Percentiles rank a stretch among this genome's conserved stretches.
Evolutionary conservation across 1,140 invertebrate genomes (phyloP).

Genomic region (Aphelenchoides avenae): DNA sequence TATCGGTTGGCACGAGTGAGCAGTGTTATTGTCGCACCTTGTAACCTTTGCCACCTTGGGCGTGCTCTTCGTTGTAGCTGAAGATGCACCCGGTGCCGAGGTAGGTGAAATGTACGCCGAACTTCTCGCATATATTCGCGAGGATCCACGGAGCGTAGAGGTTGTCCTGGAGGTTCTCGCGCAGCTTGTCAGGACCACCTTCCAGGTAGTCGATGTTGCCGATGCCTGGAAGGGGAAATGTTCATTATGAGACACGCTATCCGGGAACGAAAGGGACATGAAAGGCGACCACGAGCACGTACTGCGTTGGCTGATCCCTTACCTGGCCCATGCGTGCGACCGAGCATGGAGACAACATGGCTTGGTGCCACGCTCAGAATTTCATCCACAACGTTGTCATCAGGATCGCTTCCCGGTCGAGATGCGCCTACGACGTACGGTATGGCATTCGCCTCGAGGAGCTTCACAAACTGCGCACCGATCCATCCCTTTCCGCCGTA

Average conservation of each 20-base stretch:
- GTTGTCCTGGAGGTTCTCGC: conserved; percentile 41
- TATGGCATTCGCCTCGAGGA: not conserved
- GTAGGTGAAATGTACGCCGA: conserved; percentile 47
- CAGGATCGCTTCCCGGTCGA: not conserved
- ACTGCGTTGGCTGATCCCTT: too few species aligned
- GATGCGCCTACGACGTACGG: too few species aligned
- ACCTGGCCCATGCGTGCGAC: not conserved
- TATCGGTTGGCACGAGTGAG: conserved; percentile 17
- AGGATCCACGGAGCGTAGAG: conserved; percentile 41
- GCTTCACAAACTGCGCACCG: not conserved
- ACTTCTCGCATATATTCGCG: conserved; percentile 39
- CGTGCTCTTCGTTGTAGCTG: conserved; percentile 13
- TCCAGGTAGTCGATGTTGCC: conserved; percentile 16
- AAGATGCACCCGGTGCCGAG: conserved; percentile 31
- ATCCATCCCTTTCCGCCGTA: conserved; percentile 6
- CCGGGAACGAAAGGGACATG: too few species aligned
- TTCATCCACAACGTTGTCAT: not conserved
- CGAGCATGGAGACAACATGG: conserved; percentile 4
- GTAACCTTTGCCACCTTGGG: conserved; percentile 1
- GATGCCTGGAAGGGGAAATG: conserved; percentile 3
- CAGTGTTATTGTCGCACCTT: conserved; percentile 9
- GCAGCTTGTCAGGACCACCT: conserved; percentile 33
- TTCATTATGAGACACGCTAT: not conserved
- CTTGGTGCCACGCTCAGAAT: conserved; percentile 1
- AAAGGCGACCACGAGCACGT: too few species aligned